Base-by-base conservation (phyloP, 2,797 vertebrate species). In the Anas bahamensis region DNA sequence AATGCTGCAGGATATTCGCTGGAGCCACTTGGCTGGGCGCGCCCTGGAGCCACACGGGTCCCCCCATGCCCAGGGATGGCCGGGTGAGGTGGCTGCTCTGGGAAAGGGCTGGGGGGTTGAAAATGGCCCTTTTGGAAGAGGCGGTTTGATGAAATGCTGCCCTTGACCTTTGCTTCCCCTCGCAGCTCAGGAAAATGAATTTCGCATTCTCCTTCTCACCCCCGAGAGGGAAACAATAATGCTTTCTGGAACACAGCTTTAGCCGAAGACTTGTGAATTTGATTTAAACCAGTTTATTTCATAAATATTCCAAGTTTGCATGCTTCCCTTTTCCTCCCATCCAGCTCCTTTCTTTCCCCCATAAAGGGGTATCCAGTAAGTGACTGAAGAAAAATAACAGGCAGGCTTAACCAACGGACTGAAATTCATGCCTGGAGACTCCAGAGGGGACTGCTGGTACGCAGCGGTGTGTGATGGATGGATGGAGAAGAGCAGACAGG, bases 251-350 rank as follows among this genome's bases (percentile, higher is more conserved):
- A 17, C 44, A 41, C 23, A 26, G 88, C 76, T 91, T 86, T n/a
- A 83, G 73, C 86, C 88, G 76, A 50, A 83, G 66, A 78, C 70
- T 37, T 64, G 70, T 24, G 63, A 88, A 91, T 91, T 86, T 9
- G n/a, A 78, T 95, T 91, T 91, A 69, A 78, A 83, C 83, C 73
- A 37, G 55, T 63, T 94, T 44, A 86, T 77, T 89, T 65, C 1
- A 19, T 63, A 61, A 86, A 75, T 88, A 74, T 75, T 28, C 70
- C 70, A 68, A 56, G 74, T 94, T 81, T 78, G 76, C 66, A 31
- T 72, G 68, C 41, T 93, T 93, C 57, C 42, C 44, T 75, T 61
- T 83, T 39, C 76, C 70, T 93, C 59, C 56, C 85, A 55, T 65
- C 65, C 37, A 1, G 7, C 59, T 83, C n/a, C 76, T 68, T 81